A percentile compares a stretch with the other conserved stretches of the same genome.
phyloP scores from a whole-genome alignment of 2,888 invertebrate species.

The Machimus rusticus region DNA sequence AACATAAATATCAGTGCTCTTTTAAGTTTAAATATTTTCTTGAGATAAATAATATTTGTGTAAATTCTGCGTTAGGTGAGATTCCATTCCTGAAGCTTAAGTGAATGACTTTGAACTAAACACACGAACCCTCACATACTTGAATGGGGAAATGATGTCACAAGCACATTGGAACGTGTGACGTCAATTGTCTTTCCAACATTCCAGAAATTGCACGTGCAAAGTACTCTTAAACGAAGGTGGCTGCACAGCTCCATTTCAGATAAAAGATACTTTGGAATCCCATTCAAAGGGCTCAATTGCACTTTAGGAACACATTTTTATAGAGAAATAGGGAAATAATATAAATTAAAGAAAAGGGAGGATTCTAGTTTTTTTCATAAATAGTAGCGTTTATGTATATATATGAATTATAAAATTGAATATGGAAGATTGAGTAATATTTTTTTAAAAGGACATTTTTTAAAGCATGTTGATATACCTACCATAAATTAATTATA shows the following conservation, averaged over 20 bases:
- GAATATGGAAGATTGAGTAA: neutral
- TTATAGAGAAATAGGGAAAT: neutral
- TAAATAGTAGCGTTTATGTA: neutral
- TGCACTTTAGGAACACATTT: neutral
- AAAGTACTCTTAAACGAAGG: neutral
- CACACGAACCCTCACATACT: neutral
- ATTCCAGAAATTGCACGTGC: neutral
- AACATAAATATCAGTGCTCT: neutral
- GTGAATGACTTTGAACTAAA: neutral
- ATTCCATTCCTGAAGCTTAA: neutral
- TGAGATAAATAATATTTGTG: neutral
- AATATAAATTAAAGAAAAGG: neutral
- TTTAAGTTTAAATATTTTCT: neutral
- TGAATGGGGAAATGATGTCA: neutral
- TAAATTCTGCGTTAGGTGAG: neutral
- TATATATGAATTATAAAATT: neutral
- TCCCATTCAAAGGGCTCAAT: neutral
- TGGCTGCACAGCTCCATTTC: neutral
- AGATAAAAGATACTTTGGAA: neutral
- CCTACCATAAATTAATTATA: too few relatives aligned
- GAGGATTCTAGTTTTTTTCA: neutral
- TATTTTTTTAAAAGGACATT: neutral
- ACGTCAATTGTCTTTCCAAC: neutral
- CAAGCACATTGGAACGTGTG: neutral
- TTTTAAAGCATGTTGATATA: too few relatives aligned